A percentile compares a stretch with the other conserved stretches of the same genome.
phyloP scores from a whole-genome alignment of 1,140 invertebrate species.

The Sogatella furcifera region DNA sequence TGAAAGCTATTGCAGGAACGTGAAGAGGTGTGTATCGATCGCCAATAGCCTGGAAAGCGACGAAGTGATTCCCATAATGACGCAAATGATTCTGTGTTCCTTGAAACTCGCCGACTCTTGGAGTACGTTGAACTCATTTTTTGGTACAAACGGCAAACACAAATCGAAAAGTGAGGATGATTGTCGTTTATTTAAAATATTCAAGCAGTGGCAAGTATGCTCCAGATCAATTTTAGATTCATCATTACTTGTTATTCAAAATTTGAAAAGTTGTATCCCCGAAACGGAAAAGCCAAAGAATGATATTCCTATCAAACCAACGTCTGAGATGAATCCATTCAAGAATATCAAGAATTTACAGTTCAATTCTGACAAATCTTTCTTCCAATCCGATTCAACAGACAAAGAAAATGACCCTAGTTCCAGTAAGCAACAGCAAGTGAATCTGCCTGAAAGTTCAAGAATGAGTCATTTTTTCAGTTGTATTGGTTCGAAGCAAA shows the following conservation, averaged over 20 bases:
- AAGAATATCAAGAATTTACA: too few relatives aligned
- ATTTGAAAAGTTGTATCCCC: background rate
- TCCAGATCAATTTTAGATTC: background rate
- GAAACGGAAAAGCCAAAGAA: background rate
- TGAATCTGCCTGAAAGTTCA: too few relatives aligned
- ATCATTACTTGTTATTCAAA: background rate
- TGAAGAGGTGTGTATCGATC: background rate
- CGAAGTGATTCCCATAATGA: background rate
- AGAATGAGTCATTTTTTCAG: too few relatives aligned
- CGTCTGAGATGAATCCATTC: too few relatives aligned
- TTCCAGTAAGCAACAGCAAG: too few relatives aligned
- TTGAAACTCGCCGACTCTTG: background rate
- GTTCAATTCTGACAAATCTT: too few relatives aligned
- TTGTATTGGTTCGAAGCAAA: too few relatives aligned
- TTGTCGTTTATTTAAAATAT: background rate
- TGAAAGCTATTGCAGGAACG: background rate
- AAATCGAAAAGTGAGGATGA: background rate
- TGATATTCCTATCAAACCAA: too few relatives aligned
- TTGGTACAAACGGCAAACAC: background rate
- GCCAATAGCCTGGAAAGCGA: background rate
- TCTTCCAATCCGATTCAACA: too few relatives aligned
- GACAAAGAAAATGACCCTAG: too few relatives aligned
- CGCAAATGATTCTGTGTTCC: background rate
- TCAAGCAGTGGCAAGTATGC: background rate
- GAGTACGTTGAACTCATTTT: background rate